Evolutionary conservation across 2,113 vertebrate species (phyloP), one percentile per base, ranked within the genome.

Genomic region (Toxostoma redivivum): DNA sequence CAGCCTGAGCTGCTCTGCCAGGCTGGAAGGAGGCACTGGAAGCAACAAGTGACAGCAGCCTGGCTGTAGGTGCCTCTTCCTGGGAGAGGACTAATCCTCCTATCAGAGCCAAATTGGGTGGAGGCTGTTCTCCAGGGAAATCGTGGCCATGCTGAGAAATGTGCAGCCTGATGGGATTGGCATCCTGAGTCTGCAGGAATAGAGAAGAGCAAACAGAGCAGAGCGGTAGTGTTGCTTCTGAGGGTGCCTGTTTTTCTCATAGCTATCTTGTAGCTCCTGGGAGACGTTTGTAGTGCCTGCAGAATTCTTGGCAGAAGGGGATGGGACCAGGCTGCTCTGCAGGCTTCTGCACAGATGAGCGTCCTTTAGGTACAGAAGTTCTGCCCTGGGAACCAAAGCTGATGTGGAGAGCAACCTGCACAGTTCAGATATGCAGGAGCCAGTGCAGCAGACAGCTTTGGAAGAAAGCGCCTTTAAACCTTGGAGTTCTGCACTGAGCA

Each of bases 381-480:
- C 54, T 72, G 30, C 48, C 10, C 0, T n/a, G 13, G 53, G 35
- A 58, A 9, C 47, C 2, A 4, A 42, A 50, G 38, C 79, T 4
- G 11, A 21, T 0, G 0, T 0, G 1, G 50, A 56, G 71, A 66
- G 23, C 31, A 23, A 2, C 48, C 56, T 83, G 87, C 31, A 10
- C 12, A 3, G 17, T 23, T 91, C 3, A 28, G 47, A 14, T n/a
- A 9, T 18, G 18, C 35, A 1, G 35, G 38, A 72, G 65, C 38
- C 50, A 5, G 64, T 3, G 79, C 86, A 37, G 31, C 58, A 17
- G 64, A 48, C 38, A 27, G 35, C 65, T 53, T 31, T 44, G 81
- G 44, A 73, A n/a, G 69, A 54, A 64, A 72, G 44, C 2, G 1
- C 33, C 1, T 76, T 51, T 45, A 60, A 62, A 35, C 37, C 16